These are phyloP conservation scores for Cyprinodon tularosa DNA, from an alignment of 2,113 vertebrate species.

Conservation along the genomic window DNA sequence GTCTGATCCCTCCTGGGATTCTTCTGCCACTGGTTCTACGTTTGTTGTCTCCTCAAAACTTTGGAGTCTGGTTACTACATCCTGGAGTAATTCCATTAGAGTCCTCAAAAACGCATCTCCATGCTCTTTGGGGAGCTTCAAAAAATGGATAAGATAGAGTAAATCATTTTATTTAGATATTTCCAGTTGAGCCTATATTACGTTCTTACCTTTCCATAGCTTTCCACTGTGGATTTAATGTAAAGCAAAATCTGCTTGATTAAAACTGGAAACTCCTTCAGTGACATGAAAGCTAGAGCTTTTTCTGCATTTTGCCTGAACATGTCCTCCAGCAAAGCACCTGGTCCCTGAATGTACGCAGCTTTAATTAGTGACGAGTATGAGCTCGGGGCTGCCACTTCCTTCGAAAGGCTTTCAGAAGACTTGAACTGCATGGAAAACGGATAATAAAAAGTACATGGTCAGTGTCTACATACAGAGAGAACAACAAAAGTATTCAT, in stretches of 20 bases:
- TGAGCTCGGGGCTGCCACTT: conserved; percentile 22
- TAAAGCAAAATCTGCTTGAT: conserved; percentile 88
- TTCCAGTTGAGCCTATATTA: not conserved
- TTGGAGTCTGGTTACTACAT: conserved; percentile 74
- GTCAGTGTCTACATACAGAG: not conserved
- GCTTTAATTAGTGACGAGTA: conserved; percentile 79
- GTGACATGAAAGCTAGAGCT: conserved; percentile 54
- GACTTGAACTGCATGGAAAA: conserved; percentile 72
- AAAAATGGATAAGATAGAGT: not conserved
- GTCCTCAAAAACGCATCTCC: conserved; percentile 73
- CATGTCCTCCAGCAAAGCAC: conserved; percentile 38
- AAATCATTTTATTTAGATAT: not conserved
- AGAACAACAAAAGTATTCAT: not conserved
- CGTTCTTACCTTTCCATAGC: conserved; percentile 79
- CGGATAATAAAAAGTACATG: not conserved
- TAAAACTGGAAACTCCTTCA: conserved; percentile 72
- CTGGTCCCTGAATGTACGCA: conserved; percentile 73
- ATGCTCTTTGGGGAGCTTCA: conserved; percentile 68
- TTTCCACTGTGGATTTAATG: conserved; percentile 85
- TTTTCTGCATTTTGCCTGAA: conserved; percentile 69
- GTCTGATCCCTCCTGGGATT: conserved; percentile 57
- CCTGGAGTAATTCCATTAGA: conserved; percentile 79
- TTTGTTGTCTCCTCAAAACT: conserved; percentile 36
- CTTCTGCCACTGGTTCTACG: conserved; percentile 22
- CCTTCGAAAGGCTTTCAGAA: not conserved